These are phyloP conservation scores for Pogonomyrmex californicus DNA, from an alignment of 1,140 invertebrate genomes.

Conservation along the genomic window DNA sequence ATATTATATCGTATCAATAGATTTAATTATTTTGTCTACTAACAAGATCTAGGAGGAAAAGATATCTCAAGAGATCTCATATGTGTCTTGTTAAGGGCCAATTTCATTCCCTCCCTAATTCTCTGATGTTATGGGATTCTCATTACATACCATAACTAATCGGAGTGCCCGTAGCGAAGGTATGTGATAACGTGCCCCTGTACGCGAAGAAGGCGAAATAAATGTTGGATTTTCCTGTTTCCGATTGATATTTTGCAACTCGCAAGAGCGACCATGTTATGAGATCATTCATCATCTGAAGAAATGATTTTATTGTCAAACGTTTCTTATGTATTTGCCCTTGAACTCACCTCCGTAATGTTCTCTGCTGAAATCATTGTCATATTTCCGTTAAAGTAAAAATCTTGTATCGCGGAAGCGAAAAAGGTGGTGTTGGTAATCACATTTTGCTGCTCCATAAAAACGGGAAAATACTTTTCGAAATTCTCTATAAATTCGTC, in stretches of 20 bases:
- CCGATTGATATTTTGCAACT: constrained; percentile 63
- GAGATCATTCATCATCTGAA: constrained; percentile 72
- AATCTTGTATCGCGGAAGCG: constrained; percentile 65
- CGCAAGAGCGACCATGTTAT: constrained; percentile 74
- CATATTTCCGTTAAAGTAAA: constrained; percentile 73
- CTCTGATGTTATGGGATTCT: background rate
- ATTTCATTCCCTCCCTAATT: background rate
- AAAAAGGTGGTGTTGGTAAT: constrained; percentile 61
- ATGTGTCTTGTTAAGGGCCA: background rate
- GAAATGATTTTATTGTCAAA: constrained; percentile 36
- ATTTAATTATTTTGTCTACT: background rate
- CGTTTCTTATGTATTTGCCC: background rate
- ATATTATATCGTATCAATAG: background rate
- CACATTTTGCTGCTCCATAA: constrained; percentile 39
- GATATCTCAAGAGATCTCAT: background rate
- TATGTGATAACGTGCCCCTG: constrained; percentile 77
- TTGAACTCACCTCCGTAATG: constrained; percentile 61
- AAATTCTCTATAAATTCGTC: constrained; percentile 58
- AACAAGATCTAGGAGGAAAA: background rate
- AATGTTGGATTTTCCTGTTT: constrained; percentile 73
- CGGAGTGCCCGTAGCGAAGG: constrained; percentile 52
- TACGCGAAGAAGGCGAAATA: constrained; percentile 81
- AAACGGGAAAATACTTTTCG: background rate
- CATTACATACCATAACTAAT: constrained; percentile 75
- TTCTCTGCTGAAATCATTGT: constrained; percentile 4